Evolutionary conservation across 2,888 invertebrate species (phyloP).

Genomic region (Metopia argyrocephala): DNA sequence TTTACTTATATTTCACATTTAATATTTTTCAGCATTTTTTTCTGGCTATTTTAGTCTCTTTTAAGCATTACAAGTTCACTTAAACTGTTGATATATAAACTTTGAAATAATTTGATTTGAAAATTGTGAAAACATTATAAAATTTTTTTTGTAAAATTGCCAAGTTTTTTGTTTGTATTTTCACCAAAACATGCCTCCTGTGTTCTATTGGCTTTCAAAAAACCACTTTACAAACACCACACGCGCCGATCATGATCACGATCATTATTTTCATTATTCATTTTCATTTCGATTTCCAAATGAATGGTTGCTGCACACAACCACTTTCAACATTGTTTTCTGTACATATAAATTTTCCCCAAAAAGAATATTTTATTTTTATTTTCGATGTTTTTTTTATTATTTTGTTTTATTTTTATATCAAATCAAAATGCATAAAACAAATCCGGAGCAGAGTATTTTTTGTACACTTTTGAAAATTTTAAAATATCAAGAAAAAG

Average conservation of each 20-base stretch:
- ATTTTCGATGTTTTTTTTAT: too few relatives aligned
- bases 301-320: conserved; percentile 42
- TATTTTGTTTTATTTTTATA: too few relatives aligned
- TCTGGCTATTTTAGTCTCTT: too few relatives aligned
- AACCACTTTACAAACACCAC: conserved; percentile 53
- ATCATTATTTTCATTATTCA: conserved; percentile 12
- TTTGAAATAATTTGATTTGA: too few relatives aligned
- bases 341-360: neutral
- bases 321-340: conserved; percentile 17
- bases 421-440: too few relatives aligned
- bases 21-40: too few relatives aligned
- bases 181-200: conserved; percentile 40
- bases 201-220: conserved; percentile 1
- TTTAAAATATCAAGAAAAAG: too few relatives aligned
- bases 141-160: conserved; percentile 53
- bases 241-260: conserved; percentile 58
- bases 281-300: conserved; percentile 16
- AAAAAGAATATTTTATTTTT: too few relatives aligned
- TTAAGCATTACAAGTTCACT: conserved; percentile 11
- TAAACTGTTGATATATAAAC: neutral
- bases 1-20: too few relatives aligned
- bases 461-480: too few relatives aligned
- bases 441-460: too few relatives aligned
- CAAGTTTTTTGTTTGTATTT: conserved; percentile 19
- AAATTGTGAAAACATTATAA: too few relatives aligned